phyloP scores from a whole-genome alignment of 2,888 invertebrate species.

The Neocrepidodera transversa region DNA sequence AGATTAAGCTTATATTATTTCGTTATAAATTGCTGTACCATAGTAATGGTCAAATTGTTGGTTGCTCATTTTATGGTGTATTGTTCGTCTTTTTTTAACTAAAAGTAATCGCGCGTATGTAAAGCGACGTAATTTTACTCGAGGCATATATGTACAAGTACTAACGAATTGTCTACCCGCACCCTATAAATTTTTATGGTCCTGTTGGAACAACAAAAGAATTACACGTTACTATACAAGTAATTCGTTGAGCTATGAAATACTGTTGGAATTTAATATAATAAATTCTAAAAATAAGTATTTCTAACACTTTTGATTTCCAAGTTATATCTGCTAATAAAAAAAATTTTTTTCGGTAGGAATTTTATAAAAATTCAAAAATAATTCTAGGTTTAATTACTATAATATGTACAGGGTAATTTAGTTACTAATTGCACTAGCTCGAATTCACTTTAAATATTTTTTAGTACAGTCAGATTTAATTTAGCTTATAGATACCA shows the following conservation, averaged over 20 bases:
- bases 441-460: no score
- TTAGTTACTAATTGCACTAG: no score
- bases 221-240: constrained; percentile 5
- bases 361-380: no score
- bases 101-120: constrained; percentile 12
- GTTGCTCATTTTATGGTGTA: constrained; percentile 23
- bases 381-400: no score
- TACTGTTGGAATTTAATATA: constrained; percentile 9
- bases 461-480: no score
- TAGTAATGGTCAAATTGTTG: constrained; percentile 21
- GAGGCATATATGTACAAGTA: constrained; percentile 21
- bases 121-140: constrained; percentile 15
- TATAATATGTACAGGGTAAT: no score
- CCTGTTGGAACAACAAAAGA: constrained; percentile 23
- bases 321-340: no score
- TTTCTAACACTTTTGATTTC: no score
- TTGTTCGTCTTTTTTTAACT: constrained; percentile 19
- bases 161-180: constrained; percentile 22
- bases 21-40: constrained; percentile 23
- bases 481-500: no score
- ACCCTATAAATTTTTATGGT: constrained; percentile 25
- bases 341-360: no score
- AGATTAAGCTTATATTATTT: constrained; percentile 31
- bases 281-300: neutral
- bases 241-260: constrained; percentile 4